A percentile compares a stretch with the other conserved stretches of the same genome.
Evolutionary conservation across 2,113 vertebrate genomes (phyloP).

Genomic region (Xenus cinereus): DNA sequence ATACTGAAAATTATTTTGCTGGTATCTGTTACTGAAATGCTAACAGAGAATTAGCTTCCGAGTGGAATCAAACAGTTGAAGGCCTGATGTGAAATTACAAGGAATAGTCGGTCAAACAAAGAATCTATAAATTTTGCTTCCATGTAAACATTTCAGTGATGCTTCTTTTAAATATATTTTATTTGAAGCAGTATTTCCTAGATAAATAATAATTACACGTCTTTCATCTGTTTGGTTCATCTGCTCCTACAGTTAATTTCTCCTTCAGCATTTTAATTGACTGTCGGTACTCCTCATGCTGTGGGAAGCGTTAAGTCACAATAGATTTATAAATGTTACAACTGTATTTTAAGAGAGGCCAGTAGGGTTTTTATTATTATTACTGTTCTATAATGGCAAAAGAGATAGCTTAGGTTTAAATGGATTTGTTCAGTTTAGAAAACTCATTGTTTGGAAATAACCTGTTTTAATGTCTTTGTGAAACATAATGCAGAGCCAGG

Average conservation of each 20-base stretch:
- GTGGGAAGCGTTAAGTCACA: background rate
- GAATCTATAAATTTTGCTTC: background rate
- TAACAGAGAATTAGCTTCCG: background rate
- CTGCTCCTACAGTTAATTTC: background rate
- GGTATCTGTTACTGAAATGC: background rate
- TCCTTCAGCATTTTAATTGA: constrained; percentile 2
- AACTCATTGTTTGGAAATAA: background rate
- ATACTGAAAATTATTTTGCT: background rate
- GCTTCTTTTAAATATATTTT: background rate
- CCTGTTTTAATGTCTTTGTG: background rate
- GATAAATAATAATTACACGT: background rate
- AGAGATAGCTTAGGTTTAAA: background rate
- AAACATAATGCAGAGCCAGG: background rate
- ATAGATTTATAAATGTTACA: background rate
- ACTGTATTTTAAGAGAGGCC: background rate
- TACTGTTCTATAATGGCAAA: background rate
- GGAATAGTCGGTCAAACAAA: background rate
- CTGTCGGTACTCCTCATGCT: background rate
- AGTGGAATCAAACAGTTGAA: background rate
- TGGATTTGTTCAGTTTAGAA: background rate
- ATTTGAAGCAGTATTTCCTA: background rate
- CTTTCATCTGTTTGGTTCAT: constrained; percentile 8
- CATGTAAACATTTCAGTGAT: background rate
- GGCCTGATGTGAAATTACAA: background rate
- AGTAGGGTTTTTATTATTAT: background rate